Evolutionary conservation across 1,140 invertebrate genomes (phyloP).

Genomic region (Stegodyphus mimosarum): DNA sequence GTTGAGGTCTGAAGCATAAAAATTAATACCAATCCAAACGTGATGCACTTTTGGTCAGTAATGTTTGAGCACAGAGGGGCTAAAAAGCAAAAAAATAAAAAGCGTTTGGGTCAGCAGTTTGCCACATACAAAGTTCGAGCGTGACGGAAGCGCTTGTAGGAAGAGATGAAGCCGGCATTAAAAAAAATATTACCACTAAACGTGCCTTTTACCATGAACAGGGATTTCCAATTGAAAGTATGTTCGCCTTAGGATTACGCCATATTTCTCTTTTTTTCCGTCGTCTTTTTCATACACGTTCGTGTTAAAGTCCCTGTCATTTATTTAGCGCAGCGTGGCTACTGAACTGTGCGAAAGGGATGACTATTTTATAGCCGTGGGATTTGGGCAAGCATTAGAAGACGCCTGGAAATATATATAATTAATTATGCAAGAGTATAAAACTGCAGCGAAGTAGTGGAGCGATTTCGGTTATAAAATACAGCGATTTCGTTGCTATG

Average conservation of each 20-base stretch:
- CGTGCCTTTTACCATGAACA: slow-evolving; percentile 28
- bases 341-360: too few relatives aligned
- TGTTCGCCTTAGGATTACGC: neutral
- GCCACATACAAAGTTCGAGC: slow-evolving; percentile 7
- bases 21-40: slow-evolving; percentile 37
- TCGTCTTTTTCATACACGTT: neutral
- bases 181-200: slow-evolving; percentile 15
- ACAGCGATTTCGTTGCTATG: too few relatives aligned
- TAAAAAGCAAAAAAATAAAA: neutral
- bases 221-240: slow-evolving; percentile 25
- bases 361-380: too few relatives aligned
- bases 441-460: too few relatives aligned
- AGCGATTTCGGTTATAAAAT: too few relatives aligned
- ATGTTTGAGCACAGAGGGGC: neutral
- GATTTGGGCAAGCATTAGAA: too few relatives aligned
- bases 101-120: slow-evolving; percentile 26
- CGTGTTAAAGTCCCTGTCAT: slow-evolving; percentile 2
- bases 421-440: too few relatives aligned
- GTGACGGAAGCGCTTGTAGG: slow-evolving; percentile 3
- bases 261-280: neutral
- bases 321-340: neutral
- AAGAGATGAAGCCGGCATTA: slow-evolving; percentile 6
- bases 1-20: slow-evolving; percentile 20
- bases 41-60: slow-evolving; percentile 29
- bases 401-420: too few relatives aligned